Conservation (phyloP, 2,888 invertebrate genomes). For the Hermaeophaga mercurialis region DNA sequence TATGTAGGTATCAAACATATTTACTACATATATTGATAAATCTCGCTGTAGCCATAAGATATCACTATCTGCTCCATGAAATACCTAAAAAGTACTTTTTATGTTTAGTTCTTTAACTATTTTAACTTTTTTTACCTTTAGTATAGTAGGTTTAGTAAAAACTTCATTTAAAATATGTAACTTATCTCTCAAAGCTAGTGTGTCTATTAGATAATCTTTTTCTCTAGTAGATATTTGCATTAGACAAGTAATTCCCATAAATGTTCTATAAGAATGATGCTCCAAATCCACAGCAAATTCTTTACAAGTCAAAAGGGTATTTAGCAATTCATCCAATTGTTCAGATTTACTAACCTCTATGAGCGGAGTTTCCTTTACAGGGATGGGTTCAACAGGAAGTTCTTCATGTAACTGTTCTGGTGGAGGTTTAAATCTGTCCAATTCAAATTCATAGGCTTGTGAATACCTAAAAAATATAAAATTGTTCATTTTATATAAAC, state of each 20-base stretch:
- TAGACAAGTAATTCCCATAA: conserved; percentile 93
- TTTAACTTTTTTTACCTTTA: conserved; percentile 71
- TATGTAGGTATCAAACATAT: conserved; percentile 95
- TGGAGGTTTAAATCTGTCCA: conserved; percentile 72
- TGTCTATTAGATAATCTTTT: conserved; percentile 88
- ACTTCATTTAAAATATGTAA: conserved; percentile 83
- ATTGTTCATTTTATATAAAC: conserved; percentile 13
- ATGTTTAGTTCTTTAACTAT: conserved; percentile 16
- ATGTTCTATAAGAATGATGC: conserved; percentile 91
- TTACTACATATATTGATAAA: conserved; percentile 92
- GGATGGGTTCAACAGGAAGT: conserved; percentile 56
- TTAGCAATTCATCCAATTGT: conserved; percentile 68
- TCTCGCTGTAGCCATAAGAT: conserved; percentile 95
- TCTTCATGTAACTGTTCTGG: conserved; percentile 58
- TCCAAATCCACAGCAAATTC: conserved; percentile 91
- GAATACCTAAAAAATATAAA: conserved; percentile 64
- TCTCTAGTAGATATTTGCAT: conserved; percentile 89
- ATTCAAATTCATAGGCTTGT: conserved; percentile 88
- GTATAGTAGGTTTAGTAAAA: conserved; percentile 85
- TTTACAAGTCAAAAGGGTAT: conserved; percentile 67
- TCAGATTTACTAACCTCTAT: conserved; percentile 70
- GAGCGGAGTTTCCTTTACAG: conserved; percentile 68
- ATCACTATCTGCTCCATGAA: conserved; percentile 91
- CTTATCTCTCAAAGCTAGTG: conserved; percentile 80
- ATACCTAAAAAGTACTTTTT: conserved; percentile 60